These are phyloP conservation scores for Phataginus tetradactyla DNA, from an alignment of 2,797 vertebrate genomes.

Conservation along the genomic window DNA sequence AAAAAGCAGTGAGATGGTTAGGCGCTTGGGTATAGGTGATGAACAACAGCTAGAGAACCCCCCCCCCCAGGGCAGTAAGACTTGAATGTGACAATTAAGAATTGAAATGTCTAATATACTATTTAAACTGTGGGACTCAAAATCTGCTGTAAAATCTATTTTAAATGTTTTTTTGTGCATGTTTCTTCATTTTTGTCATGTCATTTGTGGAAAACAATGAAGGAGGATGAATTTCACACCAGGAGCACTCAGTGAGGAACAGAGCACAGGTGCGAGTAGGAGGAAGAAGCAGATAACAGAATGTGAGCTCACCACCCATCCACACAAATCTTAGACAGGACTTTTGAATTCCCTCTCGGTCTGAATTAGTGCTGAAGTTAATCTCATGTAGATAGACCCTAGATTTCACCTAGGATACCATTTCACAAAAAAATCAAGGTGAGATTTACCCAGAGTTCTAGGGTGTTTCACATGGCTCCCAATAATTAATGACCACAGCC, in stretches of 20 bases:
- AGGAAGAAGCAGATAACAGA: background rate
- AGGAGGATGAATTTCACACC: background rate
- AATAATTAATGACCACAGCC: background rate
- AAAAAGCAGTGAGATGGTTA: background rate
- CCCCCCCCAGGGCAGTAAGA: background rate
- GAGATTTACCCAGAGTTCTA: background rate
- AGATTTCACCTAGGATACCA: background rate
- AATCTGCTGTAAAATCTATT: background rate
- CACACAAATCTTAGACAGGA: background rate
- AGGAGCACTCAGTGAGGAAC: background rate
- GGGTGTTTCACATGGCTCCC: background rate
- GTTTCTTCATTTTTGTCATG: background rate
- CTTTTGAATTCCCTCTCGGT: background rate
- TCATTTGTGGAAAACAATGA: background rate
- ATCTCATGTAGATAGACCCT: background rate
- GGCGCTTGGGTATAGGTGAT: background rate
- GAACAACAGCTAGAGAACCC: background rate
- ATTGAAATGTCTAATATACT: background rate
- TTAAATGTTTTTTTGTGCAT: background rate
- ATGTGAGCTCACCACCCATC: background rate
- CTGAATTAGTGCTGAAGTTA: background rate
- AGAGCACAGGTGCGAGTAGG: background rate
- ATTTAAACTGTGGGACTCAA: background rate
- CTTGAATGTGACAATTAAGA: background rate
- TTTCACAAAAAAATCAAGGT: background rate